Conservation (phyloP, 1,140 invertebrate species). For the Condylostylus longicornis region DNA sequence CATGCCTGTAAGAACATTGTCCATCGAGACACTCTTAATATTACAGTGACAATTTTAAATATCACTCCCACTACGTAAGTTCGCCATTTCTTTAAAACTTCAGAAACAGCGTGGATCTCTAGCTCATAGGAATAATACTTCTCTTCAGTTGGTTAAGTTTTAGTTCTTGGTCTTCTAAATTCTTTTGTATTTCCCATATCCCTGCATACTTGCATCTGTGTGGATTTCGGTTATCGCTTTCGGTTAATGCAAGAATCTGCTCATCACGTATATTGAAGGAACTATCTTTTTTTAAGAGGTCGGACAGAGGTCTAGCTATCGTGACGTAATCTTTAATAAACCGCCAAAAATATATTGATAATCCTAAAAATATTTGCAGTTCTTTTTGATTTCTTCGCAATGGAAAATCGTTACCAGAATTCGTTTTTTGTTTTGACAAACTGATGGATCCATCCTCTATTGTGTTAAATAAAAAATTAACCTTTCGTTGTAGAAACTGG, state of each 20-base stretch:
- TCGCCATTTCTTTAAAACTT: constrained; percentile 15
- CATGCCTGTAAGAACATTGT: constrained; percentile 14
- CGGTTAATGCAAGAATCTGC: constrained; percentile 6
- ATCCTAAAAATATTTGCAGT: no score
- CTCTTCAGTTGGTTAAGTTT: constrained; percentile 15
- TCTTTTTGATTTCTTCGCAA: no score
- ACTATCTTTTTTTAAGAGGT: no score
- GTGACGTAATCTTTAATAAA: no score
- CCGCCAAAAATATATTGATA: no score
- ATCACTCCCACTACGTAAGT: constrained; percentile 30
- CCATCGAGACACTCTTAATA: constrained; percentile 5
- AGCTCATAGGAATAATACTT: constrained; percentile 20
- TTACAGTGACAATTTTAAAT: constrained; percentile 24
- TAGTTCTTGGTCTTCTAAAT: constrained; percentile 13
- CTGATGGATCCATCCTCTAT: no score
- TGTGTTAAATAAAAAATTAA: no score
- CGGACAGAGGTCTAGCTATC: no score
- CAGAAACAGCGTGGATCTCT: constrained; percentile 15
- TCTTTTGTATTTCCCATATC: constrained; percentile 19
- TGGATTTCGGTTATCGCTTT: constrained; percentile 10
- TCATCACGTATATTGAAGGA: not conserved
- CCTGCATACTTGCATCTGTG: constrained; percentile 18
- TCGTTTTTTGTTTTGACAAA: no score
- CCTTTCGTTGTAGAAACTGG: no score
- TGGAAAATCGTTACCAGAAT: no score